A percentile compares a stretch with the other conserved stretches of the same genome.
These are phyloP conservation scores for Hassar affinis DNA, from an alignment of 2,113 vertebrate species.

Conservation along the genomic window DNA sequence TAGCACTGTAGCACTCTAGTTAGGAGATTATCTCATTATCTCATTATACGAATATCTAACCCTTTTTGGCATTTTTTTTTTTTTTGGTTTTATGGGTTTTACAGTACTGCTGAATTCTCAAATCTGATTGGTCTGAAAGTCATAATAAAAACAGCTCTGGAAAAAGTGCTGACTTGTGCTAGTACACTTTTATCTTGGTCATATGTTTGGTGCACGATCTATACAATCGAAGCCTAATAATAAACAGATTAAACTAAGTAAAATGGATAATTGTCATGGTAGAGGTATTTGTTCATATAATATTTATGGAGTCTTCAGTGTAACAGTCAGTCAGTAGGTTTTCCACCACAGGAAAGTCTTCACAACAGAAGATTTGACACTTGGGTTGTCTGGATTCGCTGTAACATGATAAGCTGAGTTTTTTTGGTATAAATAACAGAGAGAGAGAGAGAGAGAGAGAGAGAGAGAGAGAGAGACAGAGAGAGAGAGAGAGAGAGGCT, in stretches of 20 bases:
- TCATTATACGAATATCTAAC: not conserved
- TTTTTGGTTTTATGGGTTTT: not conserved
- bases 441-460: too few relatives aligned
- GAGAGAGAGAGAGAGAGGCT: too few relatives aligned
- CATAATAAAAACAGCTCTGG: not conserved
- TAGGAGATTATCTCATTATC: too few relatives aligned
- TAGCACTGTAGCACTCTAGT: not conserved
- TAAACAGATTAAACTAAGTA: not conserved
- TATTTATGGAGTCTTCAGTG: not conserved
- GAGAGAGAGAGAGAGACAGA: too few relatives aligned
- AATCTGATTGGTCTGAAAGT: not conserved
- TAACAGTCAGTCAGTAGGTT: not conserved
- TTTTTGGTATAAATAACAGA: not conserved
- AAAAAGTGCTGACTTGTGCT: not conserved
- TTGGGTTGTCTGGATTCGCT: not conserved
- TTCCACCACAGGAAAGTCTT: not conserved
- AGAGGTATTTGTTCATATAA: not conserved
- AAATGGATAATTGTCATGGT: not conserved
- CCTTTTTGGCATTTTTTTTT: not conserved
- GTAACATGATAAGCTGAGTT: not conserved
- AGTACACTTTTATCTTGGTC: not conserved
- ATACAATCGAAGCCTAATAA: not conserved
- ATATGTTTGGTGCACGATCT: not conserved
- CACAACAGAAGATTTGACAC: not conserved
- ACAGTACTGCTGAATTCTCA: not conserved